Conservation (phyloP, 2,113 vertebrate genomes). For the Geococcyx californianus region DNA sequence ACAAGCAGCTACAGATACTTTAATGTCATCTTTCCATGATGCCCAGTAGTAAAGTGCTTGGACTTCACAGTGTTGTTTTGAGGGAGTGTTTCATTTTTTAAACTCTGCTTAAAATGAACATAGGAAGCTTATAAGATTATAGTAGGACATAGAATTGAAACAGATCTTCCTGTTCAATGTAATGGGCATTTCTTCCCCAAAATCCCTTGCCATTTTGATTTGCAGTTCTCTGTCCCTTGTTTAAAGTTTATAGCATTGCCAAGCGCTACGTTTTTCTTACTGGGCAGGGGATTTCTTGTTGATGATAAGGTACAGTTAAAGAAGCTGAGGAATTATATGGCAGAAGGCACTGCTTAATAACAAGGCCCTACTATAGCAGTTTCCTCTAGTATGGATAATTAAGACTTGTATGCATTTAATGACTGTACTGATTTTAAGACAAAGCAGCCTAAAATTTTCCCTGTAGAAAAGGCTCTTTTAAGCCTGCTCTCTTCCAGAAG, state of each 20-base stretch:
- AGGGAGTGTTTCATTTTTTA: too few species aligned
- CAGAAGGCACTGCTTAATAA: background rate
- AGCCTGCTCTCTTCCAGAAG: background rate
- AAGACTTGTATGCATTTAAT: background rate
- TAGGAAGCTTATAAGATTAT: background rate
- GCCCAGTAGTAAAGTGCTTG: background rate
- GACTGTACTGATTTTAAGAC: background rate
- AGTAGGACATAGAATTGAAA: background rate
- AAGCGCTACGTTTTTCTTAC: background rate
- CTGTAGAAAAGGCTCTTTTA: background rate
- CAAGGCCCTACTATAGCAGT: background rate
- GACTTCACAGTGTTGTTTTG: background rate
- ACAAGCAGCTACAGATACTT: background rate
- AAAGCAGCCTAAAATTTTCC: background rate
- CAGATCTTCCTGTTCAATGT: background rate
- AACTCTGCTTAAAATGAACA: background rate
- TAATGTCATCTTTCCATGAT: background rate
- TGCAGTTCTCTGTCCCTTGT: background rate
- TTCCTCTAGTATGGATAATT: background rate
- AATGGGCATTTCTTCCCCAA: background rate
- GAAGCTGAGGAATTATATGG: background rate
- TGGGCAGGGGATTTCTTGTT: background rate
- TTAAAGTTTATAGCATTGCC: background rate
- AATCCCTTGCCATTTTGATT: background rate
- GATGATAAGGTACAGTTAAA: background rate